These are phyloP conservation scores for Clamator glandarius DNA, from an alignment of 2,797 vertebrate species.

Conservation along the genomic window DNA sequence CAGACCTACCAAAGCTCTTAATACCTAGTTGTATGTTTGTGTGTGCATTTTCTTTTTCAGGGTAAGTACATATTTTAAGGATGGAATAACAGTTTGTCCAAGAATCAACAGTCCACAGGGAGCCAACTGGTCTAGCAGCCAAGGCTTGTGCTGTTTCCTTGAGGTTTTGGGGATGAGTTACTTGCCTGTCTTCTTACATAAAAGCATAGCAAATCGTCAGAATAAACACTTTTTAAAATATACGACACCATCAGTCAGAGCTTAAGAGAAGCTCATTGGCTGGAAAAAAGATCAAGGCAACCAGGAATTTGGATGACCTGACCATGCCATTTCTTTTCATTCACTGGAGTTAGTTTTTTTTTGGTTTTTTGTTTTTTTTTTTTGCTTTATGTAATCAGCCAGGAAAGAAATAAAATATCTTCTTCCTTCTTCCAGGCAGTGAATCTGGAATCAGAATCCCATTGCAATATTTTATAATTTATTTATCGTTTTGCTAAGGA, in stretches of 20 bases:
- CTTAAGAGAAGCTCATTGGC: constrained; percentile 25
- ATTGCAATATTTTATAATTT: background rate
- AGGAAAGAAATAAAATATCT: constrained; percentile 4
- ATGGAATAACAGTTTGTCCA: constrained; percentile 63
- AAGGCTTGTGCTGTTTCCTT: constrained; percentile 57
- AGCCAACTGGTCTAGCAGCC: constrained; percentile 58
- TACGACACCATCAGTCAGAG: constrained; percentile 44
- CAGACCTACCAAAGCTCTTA: constrained; percentile 47
- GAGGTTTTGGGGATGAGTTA: constrained; percentile 61
- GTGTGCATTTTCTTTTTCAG: constrained; percentile 55
- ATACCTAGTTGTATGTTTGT: constrained; percentile 52
- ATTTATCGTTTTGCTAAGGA: background rate
- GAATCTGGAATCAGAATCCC: constrained; percentile 11
- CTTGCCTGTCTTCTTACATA: constrained; percentile 60
- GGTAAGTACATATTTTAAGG: constrained; percentile 63
- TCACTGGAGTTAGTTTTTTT: constrained; percentile 17
- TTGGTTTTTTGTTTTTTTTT: background rate
- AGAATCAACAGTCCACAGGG: constrained; percentile 49
- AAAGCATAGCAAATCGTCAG: constrained; percentile 65
- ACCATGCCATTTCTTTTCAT: constrained; percentile 41
- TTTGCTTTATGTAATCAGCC: constrained; percentile 1
- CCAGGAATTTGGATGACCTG: constrained; percentile 29
- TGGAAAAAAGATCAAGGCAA: constrained; percentile 69
- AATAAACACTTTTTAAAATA: constrained; percentile 70
- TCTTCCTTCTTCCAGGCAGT: background rate